Evolutionary conservation across 2,113 vertebrate species (phyloP), one percentile per base, ranked within the genome.

Genomic region (Bambusicola thoracicus): DNA sequence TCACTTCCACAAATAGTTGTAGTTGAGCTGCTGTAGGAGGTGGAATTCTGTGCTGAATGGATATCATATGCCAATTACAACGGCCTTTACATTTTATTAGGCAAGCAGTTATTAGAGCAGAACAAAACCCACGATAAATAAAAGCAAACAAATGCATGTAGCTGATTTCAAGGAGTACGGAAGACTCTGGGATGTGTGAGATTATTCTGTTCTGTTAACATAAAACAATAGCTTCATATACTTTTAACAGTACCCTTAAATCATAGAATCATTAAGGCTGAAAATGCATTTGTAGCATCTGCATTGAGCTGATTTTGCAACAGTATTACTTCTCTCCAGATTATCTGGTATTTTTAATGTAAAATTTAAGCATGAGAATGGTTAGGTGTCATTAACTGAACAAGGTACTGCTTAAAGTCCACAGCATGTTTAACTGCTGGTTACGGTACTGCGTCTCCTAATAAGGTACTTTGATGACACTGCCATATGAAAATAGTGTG

Each of bases 1-100:
- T 76, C 18, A 8, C 46, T 93, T 96, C 92, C 93, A 93, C 86
- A 95, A 91, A 93, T 94, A 94, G 86, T 72, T 95, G 68, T 77
- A 93, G 70, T 48, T 91, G 43, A 91, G n/a, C 73, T 93, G 49
- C 44, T 85, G 66, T 41, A 91, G 62, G 93, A 81, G 70, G 69
- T 79, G 70, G 58, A 77, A 67, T 79, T 82, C 43, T 38, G 5
- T 63, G 53, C 21, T 89, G 77, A 36, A 43, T 89, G 49, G 69
- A 88, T 94, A 65, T 59, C 0, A 0, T 73, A 5, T 49, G 55
- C 68, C 22, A 49, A 36, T 88, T 92, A 75, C 41, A 81, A 90
- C 76, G 40, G 49, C 49, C 3, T 87, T 89, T 76, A 63, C 15
- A 36, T 75, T 95, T 93, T 56, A 82, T 87, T 62, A 59, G 48